Percentiles rank a stretch among this genome's conserved stretches.
phyloP scores from a whole-genome alignment of 2,113 vertebrate species.

The Elephantulus edwardii region DNA sequence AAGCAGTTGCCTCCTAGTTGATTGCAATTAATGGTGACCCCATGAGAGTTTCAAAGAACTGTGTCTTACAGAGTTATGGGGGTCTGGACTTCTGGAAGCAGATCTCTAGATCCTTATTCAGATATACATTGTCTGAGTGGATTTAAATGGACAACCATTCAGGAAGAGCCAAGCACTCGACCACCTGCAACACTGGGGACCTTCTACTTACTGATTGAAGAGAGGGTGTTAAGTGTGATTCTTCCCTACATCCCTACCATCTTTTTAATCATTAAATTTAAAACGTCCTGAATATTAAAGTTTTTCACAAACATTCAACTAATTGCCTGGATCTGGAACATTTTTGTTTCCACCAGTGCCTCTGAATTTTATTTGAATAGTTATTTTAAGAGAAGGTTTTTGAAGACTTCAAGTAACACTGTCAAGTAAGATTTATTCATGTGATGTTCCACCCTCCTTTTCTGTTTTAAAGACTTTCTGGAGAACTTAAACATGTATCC shows the following conservation, averaged over 20 bases:
- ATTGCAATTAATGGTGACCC: background rate
- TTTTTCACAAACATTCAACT: background rate
- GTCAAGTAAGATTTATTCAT: constrained; percentile 49
- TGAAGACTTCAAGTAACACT: constrained; percentile 35
- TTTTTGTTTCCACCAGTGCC: background rate
- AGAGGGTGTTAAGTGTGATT: background rate
- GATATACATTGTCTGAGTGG: background rate
- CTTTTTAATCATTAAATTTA: constrained; percentile 30
- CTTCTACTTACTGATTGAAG: background rate
- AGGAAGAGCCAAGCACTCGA: background rate
- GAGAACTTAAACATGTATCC: constrained; percentile 61
- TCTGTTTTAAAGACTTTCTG: constrained; percentile 38
- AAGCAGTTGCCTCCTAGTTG: background rate
- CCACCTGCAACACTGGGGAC: background rate
- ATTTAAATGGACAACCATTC: background rate
- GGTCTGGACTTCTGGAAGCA: background rate
- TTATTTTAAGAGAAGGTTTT: background rate
- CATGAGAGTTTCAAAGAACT: background rate
- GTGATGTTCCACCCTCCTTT: constrained; percentile 25
- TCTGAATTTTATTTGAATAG: background rate
- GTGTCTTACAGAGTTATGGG: background rate
- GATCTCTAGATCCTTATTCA: background rate
- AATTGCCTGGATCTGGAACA: background rate
- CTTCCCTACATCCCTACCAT: background rate
- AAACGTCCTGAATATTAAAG: constrained; percentile 8